Conservation (phyloP, 2,113 vertebrate genomes). For the Campylomormyrus tamandua region DNA sequence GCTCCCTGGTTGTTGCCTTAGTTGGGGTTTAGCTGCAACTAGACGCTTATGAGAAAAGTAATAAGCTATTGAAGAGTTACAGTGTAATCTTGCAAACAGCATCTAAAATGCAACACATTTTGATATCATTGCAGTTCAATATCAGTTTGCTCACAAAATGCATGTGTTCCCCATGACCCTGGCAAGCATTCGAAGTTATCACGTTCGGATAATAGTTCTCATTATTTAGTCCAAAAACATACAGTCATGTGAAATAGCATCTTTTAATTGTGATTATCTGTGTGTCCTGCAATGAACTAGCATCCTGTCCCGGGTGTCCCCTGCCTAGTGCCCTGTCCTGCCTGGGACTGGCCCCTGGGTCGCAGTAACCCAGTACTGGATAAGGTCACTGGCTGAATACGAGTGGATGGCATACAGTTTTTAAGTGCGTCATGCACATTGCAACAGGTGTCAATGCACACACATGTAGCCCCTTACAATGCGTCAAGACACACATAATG, state of each 20-base stretch:
- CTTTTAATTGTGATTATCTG: not conserved
- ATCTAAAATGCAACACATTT: not conserved
- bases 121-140: not conserved
- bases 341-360: not conserved
- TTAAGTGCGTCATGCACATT: not conserved
- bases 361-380: not conserved
- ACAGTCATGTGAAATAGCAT: not conserved
- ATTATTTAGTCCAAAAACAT: not conserved
- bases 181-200: not conserved
- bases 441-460: not conserved
- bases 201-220: not conserved
- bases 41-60: not conserved
- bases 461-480: not conserved
- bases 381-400: not conserved
- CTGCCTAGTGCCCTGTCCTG: not conserved
- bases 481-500: not conserved
- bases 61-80: not conserved
- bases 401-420: not conserved
- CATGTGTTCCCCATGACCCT: not conserved
- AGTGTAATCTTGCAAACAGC: not conserved
- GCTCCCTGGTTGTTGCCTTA: not conserved
- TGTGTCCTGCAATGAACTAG: not conserved
- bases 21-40: not conserved
- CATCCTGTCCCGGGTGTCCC: not conserved
- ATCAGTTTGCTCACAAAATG: not conserved